Base-by-base conservation (phyloP, 2,888 invertebrate species). In the Tigriopus californicus region DNA sequence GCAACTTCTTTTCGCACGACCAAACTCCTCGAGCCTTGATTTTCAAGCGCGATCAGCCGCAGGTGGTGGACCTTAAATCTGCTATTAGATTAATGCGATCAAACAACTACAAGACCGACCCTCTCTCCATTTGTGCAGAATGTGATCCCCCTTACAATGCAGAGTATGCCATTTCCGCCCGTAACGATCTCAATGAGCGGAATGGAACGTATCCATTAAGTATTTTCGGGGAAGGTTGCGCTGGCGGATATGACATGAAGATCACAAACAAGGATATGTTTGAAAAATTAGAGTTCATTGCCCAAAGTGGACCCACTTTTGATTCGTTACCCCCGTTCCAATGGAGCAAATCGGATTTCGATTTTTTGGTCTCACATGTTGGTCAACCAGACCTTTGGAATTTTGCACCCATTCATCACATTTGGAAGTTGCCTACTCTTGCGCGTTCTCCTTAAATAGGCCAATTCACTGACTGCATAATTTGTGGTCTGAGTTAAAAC, bases 321-420 rank as follows among this genome's bases (percentile, higher is more conserved):
- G 74, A 80, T 58, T 69, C 71, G n/a, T 71, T 80, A 51, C 81
- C 82, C 58, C 79, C 83, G 0, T 89, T 87, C 70, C 77, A 79
- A 66, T 88, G 88, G 88, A 80, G 81, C 57, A 77, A 76, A 56
- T 78, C 79, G 62, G 80, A 75, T 62, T 83, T 81, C 66, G 74
- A 74, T 2, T 72, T 77, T 61, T 67, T 70, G 54, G 66, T 76
- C 20, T 75, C 79, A 1, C 87, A 85, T 66, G 68, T 76, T 62
- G 84, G 83, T 2, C 80, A 85, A 12, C 85, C 87, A 0, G 83
- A 86, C 65, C 69, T 75, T 52, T 88, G 83, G 77, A 73, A 77
- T 53, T 88, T 86, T 68, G 73, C 76, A 41, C 76, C 79, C 1
- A 73, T 80, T 51, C 68, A 70, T 61, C 78, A 78, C 18, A 68